A percentile compares a stretch with the other conserved stretches of the same genome.
Evolutionary conservation across 92 coral and sea anemone genomes (phyloP).

Genomic region (Chrysogorgia sp.): DNA sequence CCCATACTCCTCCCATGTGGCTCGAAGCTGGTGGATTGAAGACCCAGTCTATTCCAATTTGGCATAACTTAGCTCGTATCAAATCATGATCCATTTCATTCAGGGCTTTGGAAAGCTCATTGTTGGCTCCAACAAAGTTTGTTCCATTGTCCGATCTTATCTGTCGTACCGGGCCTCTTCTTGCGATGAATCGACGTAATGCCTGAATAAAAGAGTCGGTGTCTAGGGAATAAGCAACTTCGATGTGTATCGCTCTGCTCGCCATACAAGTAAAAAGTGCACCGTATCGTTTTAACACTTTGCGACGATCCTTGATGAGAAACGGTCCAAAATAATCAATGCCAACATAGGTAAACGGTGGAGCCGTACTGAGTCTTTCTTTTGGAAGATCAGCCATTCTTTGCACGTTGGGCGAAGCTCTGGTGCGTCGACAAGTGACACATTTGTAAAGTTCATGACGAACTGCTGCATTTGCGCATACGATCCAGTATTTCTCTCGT

Average conservation of each 20-base stretch:
- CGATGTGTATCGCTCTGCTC: constrained; percentile 66
- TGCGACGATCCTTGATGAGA: constrained; percentile 46
- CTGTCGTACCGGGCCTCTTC: constrained; percentile 62
- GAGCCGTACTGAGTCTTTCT: constrained; percentile 54
- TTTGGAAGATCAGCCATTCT: constrained; percentile 69
- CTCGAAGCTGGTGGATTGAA: constrained; percentile 52
- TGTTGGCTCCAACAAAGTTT: constrained; percentile 57
- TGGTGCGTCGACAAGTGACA: constrained; percentile 62
- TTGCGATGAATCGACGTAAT: constrained; percentile 58
- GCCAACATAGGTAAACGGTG: constrained; percentile 67
- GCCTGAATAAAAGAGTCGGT: constrained; percentile 61
- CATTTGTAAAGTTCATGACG: constrained; percentile 53
- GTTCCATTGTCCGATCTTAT: constrained; percentile 61
- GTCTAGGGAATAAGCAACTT: constrained; percentile 54
- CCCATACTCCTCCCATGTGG: constrained; percentile 67
- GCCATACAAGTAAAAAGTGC: constrained; percentile 60
- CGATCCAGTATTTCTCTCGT: constrained; percentile 55
- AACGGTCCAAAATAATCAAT: constrained; percentile 68
- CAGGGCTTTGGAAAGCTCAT: constrained; percentile 47
- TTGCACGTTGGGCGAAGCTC: constrained; percentile 53
- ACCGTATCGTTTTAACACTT: constrained; percentile 55
- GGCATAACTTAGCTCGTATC: constrained; percentile 40
- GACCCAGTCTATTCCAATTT: constrained; percentile 49
- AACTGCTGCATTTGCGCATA: constrained; percentile 49
- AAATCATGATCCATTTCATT: constrained; percentile 58